Evolutionary conservation across 2,888 invertebrate genomes (phyloP).

Genomic region (Caenorhabditis plicata): DNA sequence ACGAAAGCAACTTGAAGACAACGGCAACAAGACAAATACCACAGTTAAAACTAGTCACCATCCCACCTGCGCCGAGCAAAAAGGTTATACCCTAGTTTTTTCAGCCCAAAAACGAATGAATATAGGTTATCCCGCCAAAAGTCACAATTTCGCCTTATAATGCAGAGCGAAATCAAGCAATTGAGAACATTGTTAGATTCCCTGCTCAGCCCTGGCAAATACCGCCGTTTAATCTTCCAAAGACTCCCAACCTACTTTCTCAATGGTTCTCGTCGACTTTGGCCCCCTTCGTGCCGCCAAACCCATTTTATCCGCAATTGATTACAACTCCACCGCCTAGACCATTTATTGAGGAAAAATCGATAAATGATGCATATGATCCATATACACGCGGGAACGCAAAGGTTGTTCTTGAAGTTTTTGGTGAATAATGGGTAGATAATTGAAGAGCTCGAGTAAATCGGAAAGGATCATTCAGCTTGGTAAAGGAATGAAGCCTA

Average conservation of each 20-base stretch:
- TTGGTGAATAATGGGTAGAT: too few relatives aligned
- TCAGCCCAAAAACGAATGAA: conserved; percentile 29
- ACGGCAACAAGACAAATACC: background rate
- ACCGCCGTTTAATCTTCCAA: conserved; percentile 38
- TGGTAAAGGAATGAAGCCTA: too few relatives aligned
- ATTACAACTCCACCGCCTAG: conserved; percentile 3
- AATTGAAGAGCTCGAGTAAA: too few relatives aligned
- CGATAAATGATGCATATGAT: conserved; percentile 3
- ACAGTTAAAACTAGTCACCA: conserved; percentile 32
- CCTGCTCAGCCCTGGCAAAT: conserved; percentile 59
- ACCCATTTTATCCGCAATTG: conserved; percentile 29
- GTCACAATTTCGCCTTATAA: too few relatives aligned
- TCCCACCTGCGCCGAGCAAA: conserved; percentile 24
- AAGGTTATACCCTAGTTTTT: conserved; percentile 39
- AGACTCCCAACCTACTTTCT: conserved; percentile 22
- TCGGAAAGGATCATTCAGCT: too few relatives aligned
- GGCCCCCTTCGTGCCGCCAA: conserved; percentile 9
- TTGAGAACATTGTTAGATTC: conserved; percentile 40
- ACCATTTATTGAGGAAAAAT: background rate
- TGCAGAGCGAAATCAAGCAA: too few relatives aligned
- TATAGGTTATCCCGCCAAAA: too few relatives aligned
- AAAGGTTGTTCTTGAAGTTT: too few relatives aligned
- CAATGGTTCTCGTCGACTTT: conserved; percentile 21
- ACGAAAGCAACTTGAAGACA: background rate
- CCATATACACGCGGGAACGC: too few relatives aligned